Conservation (phyloP, 2,797 vertebrate species). For the Enteromius mattozi region DNA sequence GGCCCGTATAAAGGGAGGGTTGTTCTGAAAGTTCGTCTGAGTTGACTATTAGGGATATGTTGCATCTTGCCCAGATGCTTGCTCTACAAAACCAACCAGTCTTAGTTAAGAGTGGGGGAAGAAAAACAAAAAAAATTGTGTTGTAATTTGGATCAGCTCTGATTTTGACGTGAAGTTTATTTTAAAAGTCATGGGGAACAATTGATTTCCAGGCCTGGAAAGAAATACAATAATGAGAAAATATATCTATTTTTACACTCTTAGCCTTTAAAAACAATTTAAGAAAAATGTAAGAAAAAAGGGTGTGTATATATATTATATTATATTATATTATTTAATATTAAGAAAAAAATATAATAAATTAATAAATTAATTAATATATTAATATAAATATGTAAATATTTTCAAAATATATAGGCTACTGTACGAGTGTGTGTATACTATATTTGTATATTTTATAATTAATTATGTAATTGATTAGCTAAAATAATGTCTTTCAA, state of each 20-base stretch:
- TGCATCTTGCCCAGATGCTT: conserved; percentile 2
- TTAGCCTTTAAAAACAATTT: no score
- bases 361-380: no score
- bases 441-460: not conserved
- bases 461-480: not conserved
- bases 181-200: not conserved
- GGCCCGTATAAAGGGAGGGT: not conserved
- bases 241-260: not conserved
- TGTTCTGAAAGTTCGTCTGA: not conserved
- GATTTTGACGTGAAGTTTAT: not conserved
- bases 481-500: not conserved
- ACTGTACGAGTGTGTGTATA: no score
- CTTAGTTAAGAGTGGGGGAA: not conserved
- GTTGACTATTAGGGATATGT: conserved; percentile 5
- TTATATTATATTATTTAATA: no score
- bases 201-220: not conserved
- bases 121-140: not conserved
- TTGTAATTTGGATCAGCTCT: not conserved
- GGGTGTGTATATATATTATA: no score
- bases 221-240: not conserved
- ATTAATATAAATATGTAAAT: no score
- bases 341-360: no score
- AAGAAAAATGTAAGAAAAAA: no score
- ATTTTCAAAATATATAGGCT: no score
- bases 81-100: not conserved